Evolutionary conservation across 2,888 invertebrate genomes (phyloP), one percentile per base, ranked within the genome.

Genomic region (Eilema sororculum): DNA sequence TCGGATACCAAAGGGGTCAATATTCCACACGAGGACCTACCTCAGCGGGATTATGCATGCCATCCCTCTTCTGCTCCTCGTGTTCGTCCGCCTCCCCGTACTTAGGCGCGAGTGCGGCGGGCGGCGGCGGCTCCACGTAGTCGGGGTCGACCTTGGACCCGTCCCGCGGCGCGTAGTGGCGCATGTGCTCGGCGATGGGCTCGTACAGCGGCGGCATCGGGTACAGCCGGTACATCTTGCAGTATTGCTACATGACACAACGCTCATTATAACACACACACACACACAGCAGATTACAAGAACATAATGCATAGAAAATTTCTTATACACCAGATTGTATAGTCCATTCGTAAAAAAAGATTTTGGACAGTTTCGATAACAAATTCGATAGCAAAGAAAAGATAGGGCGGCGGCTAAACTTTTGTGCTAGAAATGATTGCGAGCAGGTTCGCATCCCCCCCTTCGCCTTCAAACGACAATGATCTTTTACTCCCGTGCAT

Each of bases 141-240:
- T 5, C 71, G 0, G 79, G 58, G 76, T 89, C 90, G 1, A 87
- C 88, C 22, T 46, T 63, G 16, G 90, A 85, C 58, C 75, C 78
- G 88, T 92, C 92, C 33, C 73, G 12, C 25, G 93, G 88, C 69
- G 78, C 77, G 89, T 91, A 92, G 3, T 24, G 13, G 59, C n/a
- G 24, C 87, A 87, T 91, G 86, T 92, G 92, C 79, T 86, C 88
- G 78, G 86, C 82, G 77, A 90, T 22, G 0, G 93, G 87, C 16
- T 58, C 13, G 0, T 93, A 90, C 69, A 93, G 86, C 12, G 83
- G 83, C 71, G 93, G 92, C 91, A 89, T 85, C 77, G 93, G 90
- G 84, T 92, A 91, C 78, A 94, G 85, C 0, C 93, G 91, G 87
- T 92, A 79, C 78, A 91, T 71, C 78, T 87, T 88, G 87, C 93